phyloP scores from a whole-genome alignment of 2,113 vertebrate genomes.

The Chrysemys picta region DNA sequence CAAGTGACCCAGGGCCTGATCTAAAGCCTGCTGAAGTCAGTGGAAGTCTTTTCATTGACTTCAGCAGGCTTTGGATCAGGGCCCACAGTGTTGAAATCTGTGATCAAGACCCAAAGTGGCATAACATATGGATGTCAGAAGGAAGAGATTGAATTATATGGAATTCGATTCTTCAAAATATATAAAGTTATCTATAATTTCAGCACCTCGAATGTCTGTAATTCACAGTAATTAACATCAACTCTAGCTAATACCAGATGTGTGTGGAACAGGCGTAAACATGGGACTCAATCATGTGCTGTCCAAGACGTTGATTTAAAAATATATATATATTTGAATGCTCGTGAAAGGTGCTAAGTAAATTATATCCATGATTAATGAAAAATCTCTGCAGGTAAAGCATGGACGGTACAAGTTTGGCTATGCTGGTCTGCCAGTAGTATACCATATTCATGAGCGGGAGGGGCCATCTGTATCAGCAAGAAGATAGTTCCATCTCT shows the following conservation, averaged over 20 bases:
- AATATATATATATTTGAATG: not conserved
- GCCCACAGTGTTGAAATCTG: not conserved
- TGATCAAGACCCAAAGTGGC: not conserved
- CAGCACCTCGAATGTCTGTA: constrained; percentile 5
- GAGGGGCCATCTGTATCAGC: not conserved
- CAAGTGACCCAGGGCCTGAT: not conserved
- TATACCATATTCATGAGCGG: not conserved
- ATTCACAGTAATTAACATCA: not conserved
- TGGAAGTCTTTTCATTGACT: constrained; percentile 24
- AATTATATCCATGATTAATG: not conserved
- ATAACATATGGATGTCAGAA: not conserved
- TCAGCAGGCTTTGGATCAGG: not conserved
- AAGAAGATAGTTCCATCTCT: not conserved
- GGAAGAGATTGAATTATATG: not conserved
- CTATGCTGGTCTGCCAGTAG: not conserved
- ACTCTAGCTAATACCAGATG: not conserved
- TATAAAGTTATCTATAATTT: not conserved
- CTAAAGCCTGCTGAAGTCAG: not conserved
- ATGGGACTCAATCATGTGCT: not conserved
- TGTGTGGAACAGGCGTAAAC: not conserved
- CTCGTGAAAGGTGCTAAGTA: not conserved
- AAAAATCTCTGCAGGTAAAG: not conserved
- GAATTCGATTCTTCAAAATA: not conserved
- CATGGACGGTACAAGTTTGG: fast-evolving
- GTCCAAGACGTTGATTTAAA: not conserved